These are phyloP conservation scores for Elachura formosa DNA, from an alignment of 2,113 vertebrate species.

Conservation along the genomic window DNA sequence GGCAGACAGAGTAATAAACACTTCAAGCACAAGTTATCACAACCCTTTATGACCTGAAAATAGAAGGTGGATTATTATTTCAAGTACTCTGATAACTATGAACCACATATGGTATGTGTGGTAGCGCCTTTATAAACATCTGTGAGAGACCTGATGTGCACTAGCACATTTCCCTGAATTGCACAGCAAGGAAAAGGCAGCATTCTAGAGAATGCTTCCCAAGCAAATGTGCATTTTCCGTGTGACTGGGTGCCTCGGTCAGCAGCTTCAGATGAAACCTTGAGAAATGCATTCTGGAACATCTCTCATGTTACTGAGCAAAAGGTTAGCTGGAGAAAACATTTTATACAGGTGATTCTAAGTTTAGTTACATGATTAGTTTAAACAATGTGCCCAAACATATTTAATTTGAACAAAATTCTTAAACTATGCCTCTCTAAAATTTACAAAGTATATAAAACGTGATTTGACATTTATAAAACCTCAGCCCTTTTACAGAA, in stretches of 20 bases:
- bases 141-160: neutral
- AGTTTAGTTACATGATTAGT: neutral
- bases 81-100: neutral
- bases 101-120: neutral
- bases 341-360: neutral
- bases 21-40: neutral
- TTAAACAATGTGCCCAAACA: neutral
- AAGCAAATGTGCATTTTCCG: accelerated
- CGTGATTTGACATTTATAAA: slow-evolving; percentile 6
- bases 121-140: neutral
- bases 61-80: neutral
- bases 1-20: neutral
- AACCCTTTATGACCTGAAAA: neutral
- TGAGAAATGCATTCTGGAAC: neutral
- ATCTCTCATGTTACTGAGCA: neutral
- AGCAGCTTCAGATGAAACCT: neutral
- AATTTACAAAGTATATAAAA: slow-evolving; percentile 25
- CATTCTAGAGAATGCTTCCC: neutral
- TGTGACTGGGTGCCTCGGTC: neutral
- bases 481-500: slow-evolving; percentile 33
- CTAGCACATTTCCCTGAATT: neutral
- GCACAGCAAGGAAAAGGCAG: neutral
- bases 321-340: neutral
- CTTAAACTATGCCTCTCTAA: neutral
- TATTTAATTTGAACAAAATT: neutral